Evolutionary conservation across 2,113 vertebrate species (phyloP).

Genomic region (Apteryx mantelli): DNA sequence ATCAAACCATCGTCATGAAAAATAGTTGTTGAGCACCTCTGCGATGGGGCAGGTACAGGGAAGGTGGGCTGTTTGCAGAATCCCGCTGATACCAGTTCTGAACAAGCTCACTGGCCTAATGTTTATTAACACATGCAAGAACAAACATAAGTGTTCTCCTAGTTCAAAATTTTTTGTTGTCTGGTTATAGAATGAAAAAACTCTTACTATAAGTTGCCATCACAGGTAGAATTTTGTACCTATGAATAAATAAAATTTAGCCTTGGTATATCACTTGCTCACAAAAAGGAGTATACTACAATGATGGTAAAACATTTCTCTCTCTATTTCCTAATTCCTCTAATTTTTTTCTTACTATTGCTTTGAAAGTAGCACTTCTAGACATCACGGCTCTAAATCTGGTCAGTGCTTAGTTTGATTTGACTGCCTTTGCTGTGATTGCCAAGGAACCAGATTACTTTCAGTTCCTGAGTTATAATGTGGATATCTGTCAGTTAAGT

Average conservation of each 20-base stretch:
- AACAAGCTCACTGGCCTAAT: accelerated
- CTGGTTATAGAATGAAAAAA: not conserved
- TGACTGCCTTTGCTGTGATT: not conserved
- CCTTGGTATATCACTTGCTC: not conserved
- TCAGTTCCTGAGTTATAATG: not conserved
- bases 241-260: not conserved
- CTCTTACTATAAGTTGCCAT: not conserved
- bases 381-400: not conserved
- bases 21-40: not conserved
- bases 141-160: not conserved
- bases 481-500: not conserved
- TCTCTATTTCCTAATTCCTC: not conserved
- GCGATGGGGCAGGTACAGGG: accelerated
- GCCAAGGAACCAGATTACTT: not conserved
- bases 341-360: not conserved
- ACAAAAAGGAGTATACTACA: not conserved
- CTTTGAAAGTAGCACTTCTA: not conserved
- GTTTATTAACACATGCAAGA: not conserved
- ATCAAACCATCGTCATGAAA: not conserved
- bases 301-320: not conserved
- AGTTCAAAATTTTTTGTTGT: not conserved
- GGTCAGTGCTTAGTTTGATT: not conserved
- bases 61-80: not conserved
- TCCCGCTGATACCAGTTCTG: not conserved
- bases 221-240: not conserved